Base-by-base conservation (phyloP, 2,888 invertebrate species). In the Plagodis dolabraria region DNA sequence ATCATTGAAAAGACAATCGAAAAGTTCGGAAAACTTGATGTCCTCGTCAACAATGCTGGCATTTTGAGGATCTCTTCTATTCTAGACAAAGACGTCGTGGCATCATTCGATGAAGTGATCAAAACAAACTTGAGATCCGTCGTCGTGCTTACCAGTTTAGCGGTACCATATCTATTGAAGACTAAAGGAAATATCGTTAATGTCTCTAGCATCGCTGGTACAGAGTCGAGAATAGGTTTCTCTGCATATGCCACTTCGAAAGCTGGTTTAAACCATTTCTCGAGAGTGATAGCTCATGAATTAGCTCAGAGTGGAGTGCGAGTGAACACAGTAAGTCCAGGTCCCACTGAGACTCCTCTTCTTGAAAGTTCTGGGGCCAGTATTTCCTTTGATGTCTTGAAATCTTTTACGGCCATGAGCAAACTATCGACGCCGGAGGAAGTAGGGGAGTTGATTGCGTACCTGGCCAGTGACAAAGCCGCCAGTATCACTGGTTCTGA, bases 1-100 rank as follows among this genome's bases (percentile, higher is more conserved):
- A 34, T 34, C n/a, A 35, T 34, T 47, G 11, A n/a, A 34, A 35
- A 47, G 34, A 35, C 47, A 11, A 44, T 44, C 8, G 44, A 44
- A 11, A 40, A 40, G 40, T 40, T 10, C 10, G 40, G 10, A 40
- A 40, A 40, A 40, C 10, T 40, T 5, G 40, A 40, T 40, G 40
- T 40, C 5, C 40, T 40, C 40, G 40, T 40, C 40, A 40, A 40
- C 40, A 40, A 40, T 12, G 44, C 44, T 22, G 49, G 34, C 6
- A 49, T 38, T 12, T 22, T 40, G 33, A n/a, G 10, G 38, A 34
- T 8, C 12, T 44, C 12, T 44, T 11, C 11, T 12, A 44, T 44
- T 44, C 8, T 44, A 12, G 22, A 22, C 22, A 22, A 22, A 22
- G 44, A 44, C 8, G 11, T 7, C 11, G 44, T 44, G 11, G 44